phyloP scores from a whole-genome alignment of 2,797 vertebrate species.

The Arctocebus calabarensis region DNA sequence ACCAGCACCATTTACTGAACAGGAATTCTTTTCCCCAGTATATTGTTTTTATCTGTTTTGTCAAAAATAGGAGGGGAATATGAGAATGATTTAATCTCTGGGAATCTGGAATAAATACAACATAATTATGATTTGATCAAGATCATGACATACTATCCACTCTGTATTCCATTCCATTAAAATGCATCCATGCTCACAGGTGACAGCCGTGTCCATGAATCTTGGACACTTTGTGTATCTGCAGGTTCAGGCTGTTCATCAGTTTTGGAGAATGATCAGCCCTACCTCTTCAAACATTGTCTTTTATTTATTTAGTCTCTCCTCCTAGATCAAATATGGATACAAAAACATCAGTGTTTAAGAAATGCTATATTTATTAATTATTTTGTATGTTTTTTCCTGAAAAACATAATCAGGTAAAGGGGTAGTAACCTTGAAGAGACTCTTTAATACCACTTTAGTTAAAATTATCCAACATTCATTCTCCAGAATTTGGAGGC shows the following conservation, averaged over 20 bases:
- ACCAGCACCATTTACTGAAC: too few species aligned
- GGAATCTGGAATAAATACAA: conserved; percentile 29
- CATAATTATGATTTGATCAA: background rate
- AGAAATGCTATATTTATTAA: conserved; percentile 20
- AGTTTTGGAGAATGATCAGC: conserved; percentile 11
- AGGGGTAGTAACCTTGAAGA: background rate
- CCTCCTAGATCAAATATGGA: background rate
- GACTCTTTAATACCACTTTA: background rate
- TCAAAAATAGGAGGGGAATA: too few species aligned
- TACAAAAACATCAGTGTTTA: background rate
- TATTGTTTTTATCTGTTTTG: too few species aligned
- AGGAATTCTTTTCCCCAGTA: too few species aligned
- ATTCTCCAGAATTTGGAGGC: conserved; percentile 11
- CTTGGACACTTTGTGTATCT: background rate
- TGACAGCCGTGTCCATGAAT: background rate
- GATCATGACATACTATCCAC: background rate
- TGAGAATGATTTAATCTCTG: background rate
- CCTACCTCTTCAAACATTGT: background rate
- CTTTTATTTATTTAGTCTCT: conserved; percentile 27
- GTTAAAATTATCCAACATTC: conserved; percentile 34
- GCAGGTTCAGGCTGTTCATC: background rate
- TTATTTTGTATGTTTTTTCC: conserved; percentile 34
- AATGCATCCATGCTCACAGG: background rate
- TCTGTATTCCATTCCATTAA: background rate
- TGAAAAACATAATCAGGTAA: conserved; percentile 17